A percentile compares a stretch with the other conserved stretches of the same genome.
These are phyloP conservation scores for Varanus salvator DNA, from an alignment of 2,113 vertebrate species.

Conservation along the genomic window DNA sequence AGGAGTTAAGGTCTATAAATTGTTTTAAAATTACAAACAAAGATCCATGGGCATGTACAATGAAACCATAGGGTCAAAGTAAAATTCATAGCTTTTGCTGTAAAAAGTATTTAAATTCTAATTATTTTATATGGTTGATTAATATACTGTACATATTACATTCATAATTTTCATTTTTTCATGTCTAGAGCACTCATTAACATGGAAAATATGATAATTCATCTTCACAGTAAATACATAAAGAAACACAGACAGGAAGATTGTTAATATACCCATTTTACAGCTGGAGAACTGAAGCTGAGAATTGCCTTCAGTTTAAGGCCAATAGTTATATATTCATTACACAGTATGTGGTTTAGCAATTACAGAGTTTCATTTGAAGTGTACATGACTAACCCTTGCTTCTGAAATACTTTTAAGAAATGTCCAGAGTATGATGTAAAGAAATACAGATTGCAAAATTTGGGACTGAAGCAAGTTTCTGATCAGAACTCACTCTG, in stretches of 20 bases:
- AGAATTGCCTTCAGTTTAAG: not conserved
- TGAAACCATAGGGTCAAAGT: not conserved
- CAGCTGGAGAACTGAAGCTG: not conserved
- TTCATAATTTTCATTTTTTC: not conserved
- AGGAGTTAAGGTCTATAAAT: not conserved
- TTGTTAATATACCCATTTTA: not conserved
- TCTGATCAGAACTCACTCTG: not conserved
- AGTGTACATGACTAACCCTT: not conserved
- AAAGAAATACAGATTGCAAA: not conserved
- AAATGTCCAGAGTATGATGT: not conserved
- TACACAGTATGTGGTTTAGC: not conserved
- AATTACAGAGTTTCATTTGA: not conserved
- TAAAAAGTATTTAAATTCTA: not conserved
- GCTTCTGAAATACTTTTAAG: conserved; percentile 2
- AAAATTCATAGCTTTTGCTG: not conserved
- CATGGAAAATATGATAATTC: not conserved
- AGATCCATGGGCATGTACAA: not conserved
- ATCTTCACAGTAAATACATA: no score
- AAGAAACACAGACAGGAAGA: not conserved
- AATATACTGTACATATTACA: not conserved
- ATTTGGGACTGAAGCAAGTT: not conserved
- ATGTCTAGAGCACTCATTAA: not conserved
- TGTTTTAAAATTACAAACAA: not conserved
- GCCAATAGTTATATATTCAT: not conserved
- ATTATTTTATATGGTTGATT: not conserved